A percentile compares a stretch with the other conserved stretches of the same genome.
These are phyloP conservation scores for Tuta absoluta DNA, from an alignment of 2,888 invertebrate genomes.

Conservation along the genomic window DNA sequence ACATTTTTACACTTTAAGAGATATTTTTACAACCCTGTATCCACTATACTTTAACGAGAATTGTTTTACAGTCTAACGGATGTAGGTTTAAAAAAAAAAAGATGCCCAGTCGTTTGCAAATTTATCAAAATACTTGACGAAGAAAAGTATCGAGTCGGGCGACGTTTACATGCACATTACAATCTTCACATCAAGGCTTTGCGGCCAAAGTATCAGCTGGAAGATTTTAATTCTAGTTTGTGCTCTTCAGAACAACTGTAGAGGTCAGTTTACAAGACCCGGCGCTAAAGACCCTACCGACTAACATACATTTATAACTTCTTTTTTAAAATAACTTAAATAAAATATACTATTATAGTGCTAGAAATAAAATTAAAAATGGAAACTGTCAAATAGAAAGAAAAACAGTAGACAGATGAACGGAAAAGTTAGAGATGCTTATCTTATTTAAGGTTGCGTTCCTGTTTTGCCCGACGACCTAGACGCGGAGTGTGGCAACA, in stretches of 20 bases:
- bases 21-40: conserved; percentile 81
- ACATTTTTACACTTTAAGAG: conserved; percentile 74
- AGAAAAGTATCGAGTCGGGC: conserved; percentile 39
- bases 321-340: conserved; percentile 1
- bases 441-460: background rate
- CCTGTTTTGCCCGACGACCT: conserved; percentile 5
- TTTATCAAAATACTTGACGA: conserved; percentile 19
- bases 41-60: conserved; percentile 77
- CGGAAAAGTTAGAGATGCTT: background rate
- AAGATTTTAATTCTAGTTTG: conserved; percentile 42
- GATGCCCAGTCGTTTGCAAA: conserved; percentile 24
- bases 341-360: background rate
- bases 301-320: background rate
- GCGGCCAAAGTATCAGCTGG: conserved; percentile 36
- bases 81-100: conserved; percentile 40
- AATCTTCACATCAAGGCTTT: background rate
- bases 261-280: background rate
- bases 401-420: background rate
- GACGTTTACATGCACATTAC: conserved; percentile 26
- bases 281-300: background rate
- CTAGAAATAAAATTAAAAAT: background rate
- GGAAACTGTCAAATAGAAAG: background rate
- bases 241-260: conserved; percentile 43
- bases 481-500: background rate
- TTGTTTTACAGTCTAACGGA: conserved; percentile 61